Base-by-base conservation (phyloP, 2,888 invertebrate genomes). In the Trypoxylon attenuatum region DNA sequence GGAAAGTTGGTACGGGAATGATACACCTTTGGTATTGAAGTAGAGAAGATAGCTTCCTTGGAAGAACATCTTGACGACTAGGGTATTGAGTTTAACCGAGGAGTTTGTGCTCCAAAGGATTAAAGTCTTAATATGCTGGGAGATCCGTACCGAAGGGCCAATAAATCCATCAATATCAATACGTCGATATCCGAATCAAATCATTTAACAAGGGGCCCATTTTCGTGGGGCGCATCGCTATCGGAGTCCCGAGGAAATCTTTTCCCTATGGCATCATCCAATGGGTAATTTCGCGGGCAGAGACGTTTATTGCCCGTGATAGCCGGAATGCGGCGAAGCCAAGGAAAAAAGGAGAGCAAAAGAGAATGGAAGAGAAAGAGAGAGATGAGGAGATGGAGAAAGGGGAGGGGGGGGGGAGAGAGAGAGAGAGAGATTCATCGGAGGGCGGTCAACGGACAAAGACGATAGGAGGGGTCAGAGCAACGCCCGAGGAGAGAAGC, bases 221-320 rank as follows among this genome's bases (percentile, higher is more conserved):
- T 55, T 41, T 27, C 53, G 29, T 38, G 41, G 18, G 22, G 33
- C 57, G 25, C 51, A 38, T 52, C 47, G 45, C 19, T 25, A 29
- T 22, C 5, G n/a, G 16, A 38, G 42, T 50, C 29, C 10, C 47
- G n/a, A n/a, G 50, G 21, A 51, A 51, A 67, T 67, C 64, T 59
- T 67, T 50, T 49, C 51, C 42, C 52, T 42, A 29, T 56, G 60
- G 60, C 47, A 33, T 61, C 58, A 62, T 66, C 45, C 68, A 51
- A 15, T 51, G 63, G 53, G 57, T 70, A 74, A 72, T 75, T 75
- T 57, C 64, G 42, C 53, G 59, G 64, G 61, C 46, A 41, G 42
- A 33, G 64, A 69, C 66, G 69, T 72, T 74, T 74, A 75, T 75
- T 77, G 68, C 64, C 59, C 66, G 55, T 61, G 66, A 77, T 72